Conservation (phyloP, 2,888 invertebrate genomes). For the Coelogynopora nodosa region DNA sequence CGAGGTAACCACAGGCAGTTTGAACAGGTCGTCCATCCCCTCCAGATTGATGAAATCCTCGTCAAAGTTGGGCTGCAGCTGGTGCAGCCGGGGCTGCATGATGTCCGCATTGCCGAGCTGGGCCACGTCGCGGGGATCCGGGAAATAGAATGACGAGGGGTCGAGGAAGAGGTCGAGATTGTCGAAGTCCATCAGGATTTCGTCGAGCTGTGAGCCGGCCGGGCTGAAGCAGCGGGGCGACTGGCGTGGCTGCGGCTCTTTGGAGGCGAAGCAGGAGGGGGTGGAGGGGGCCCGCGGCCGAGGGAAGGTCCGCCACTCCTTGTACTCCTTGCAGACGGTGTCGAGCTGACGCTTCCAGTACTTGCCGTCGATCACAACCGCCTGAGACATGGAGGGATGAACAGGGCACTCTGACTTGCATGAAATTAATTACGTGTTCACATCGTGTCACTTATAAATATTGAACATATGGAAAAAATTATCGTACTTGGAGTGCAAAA, state of each 20-base stretch:
- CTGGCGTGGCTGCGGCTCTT: not conserved
- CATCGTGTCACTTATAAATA: too few species aligned
- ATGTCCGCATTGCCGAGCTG: constrained; percentile 72
- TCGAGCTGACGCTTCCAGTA: constrained; percentile 97
- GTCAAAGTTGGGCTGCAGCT: constrained; percentile 90
- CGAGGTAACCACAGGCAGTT: not conserved
- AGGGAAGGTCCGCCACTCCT: constrained; percentile 78
- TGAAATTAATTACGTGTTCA: too few species aligned
- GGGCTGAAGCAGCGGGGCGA: not conserved
- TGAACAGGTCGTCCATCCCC: not conserved
- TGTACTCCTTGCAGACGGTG: constrained; percentile 95
- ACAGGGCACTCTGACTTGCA: too few species aligned
- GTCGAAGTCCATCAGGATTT: constrained; percentile 32
- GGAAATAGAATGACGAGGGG: constrained; percentile 32
- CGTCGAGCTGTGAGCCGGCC: not conserved
- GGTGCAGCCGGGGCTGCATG: constrained; percentile 93
- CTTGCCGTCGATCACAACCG: constrained; percentile 94
- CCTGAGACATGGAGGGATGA: constrained; percentile 65
- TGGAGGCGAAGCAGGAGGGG: not conserved
- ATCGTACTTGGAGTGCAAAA: too few species aligned
- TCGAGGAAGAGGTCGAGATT: constrained; percentile 21
- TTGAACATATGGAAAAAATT: too few species aligned
- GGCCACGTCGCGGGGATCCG: constrained; percentile 32
- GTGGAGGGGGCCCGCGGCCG: not conserved
- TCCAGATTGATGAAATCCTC: constrained; percentile 43